Evolutionary conservation across 1,140 invertebrate species (phyloP).

Genomic region (Luehdorfia chinensis): DNA sequence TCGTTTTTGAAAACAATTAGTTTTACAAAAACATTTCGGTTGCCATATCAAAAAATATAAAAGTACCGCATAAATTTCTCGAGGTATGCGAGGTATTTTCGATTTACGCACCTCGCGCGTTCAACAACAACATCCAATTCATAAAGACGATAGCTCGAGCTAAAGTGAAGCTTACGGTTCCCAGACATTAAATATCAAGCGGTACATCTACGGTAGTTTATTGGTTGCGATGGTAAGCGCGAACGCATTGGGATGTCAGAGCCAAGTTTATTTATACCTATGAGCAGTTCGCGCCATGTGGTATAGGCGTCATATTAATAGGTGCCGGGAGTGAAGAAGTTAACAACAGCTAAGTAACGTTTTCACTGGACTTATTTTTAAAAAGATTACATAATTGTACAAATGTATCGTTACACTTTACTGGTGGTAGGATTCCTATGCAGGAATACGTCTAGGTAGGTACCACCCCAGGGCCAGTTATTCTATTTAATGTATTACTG

Average conservation of each 20-base stretch:
- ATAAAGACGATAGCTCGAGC: neutral
- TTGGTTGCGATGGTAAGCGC: neutral
- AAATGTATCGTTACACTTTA: no score
- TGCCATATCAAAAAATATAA: no score
- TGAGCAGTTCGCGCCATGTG: neutral
- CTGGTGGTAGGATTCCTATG: no score
- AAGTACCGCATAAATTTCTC: no score
- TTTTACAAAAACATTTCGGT: no score
- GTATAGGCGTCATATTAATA: neutral
- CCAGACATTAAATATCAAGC: constrained; percentile 10
- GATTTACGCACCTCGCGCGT: neutral
- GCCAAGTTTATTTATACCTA: constrained; percentile 4
- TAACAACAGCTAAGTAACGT: no score
- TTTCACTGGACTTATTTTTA: no score
- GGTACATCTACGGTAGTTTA: constrained; percentile 11
- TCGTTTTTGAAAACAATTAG: no score
- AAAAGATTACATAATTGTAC: no score
- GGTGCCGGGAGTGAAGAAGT: neutral
- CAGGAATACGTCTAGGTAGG: no score
- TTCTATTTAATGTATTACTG: no score
- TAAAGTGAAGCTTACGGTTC: constrained; percentile 1
- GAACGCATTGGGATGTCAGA: constrained; percentile 4
- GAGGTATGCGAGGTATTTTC: constrained; percentile 2
- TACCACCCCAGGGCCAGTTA: no score
- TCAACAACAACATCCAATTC: constrained; percentile 1